These are phyloP conservation scores for Vipera latastei DNA, from an alignment of 2,797 vertebrate genomes.

Conservation along the genomic window DNA sequence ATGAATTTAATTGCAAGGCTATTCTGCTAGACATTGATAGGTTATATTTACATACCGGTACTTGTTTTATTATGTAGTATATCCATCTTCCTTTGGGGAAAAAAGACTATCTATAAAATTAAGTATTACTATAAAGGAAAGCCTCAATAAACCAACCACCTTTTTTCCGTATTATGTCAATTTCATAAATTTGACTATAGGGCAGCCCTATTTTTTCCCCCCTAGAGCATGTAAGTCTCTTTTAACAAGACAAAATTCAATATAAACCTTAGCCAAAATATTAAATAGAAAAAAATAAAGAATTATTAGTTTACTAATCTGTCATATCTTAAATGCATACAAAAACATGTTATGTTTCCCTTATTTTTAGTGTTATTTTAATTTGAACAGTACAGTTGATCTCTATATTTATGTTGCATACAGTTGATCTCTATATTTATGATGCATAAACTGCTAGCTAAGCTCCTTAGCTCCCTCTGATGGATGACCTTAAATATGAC, in stretches of 20 bases:
- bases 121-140: background rate
- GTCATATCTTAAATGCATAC: background rate
- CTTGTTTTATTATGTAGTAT: background rate
- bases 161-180: background rate
- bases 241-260: background rate
- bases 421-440: background rate
- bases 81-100: background rate
- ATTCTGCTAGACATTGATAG: background rate
- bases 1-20: background rate
- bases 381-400: background rate
- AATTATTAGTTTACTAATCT: background rate
- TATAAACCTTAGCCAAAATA: background rate
- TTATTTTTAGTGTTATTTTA: background rate
- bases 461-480: constrained; percentile 15
- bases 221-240: background rate
- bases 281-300: background rate
- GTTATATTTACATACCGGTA: background rate
- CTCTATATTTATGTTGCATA: background rate
- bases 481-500: background rate
- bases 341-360: background rate
- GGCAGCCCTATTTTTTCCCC: background rate
- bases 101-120: background rate
- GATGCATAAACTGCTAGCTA: background rate
- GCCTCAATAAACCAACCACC: background rate
- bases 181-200: background rate